A percentile compares a stretch with the other conserved stretches of the same genome.
phyloP scores from a whole-genome alignment of 2,888 invertebrate species.

The Plagiodera versicolora region DNA sequence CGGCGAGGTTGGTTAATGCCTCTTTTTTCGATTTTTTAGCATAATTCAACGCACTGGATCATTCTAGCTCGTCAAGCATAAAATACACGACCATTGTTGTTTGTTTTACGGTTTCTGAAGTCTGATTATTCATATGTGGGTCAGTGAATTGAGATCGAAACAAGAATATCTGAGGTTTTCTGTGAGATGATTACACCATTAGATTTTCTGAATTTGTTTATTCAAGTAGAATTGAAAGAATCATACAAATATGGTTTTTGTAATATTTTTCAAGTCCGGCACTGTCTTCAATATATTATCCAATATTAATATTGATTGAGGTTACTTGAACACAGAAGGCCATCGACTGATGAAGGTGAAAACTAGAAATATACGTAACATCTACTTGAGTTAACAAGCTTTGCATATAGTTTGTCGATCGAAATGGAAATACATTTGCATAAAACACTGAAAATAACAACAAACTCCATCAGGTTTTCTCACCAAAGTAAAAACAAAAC shows the following conservation, averaged over 20 bases:
- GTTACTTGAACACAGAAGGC: not conserved
- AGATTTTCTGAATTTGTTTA: too few relatives aligned
- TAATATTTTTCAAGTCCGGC: too few relatives aligned
- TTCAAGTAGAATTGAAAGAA: too few relatives aligned
- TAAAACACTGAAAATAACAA: too few relatives aligned
- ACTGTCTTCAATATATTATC: not conserved
- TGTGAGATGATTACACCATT: too few relatives aligned
- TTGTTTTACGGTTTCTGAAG: slow-evolving; percentile 19
- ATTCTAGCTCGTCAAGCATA: slow-evolving; percentile 23
- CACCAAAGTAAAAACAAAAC: too few relatives aligned
- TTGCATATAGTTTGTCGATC: not conserved
- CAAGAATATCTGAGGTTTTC: too few relatives aligned
- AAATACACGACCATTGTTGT: slow-evolving; percentile 26
- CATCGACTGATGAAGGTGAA: not conserved
- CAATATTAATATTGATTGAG: not conserved
- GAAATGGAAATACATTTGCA: not conserved
- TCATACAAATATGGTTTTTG: too few relatives aligned
- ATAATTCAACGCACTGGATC: slow-evolving; percentile 5
- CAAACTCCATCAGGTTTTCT: too few relatives aligned
- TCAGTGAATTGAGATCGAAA: not conserved
- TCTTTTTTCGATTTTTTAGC: not conserved
- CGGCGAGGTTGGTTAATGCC: not conserved
- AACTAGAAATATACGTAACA: not conserved
- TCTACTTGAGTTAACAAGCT: not conserved
- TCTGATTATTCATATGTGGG: slow-evolving; percentile 17